Evolutionary conservation across 2,113 vertebrate species (phyloP).

Genomic region (Amphiprion percula): DNA sequence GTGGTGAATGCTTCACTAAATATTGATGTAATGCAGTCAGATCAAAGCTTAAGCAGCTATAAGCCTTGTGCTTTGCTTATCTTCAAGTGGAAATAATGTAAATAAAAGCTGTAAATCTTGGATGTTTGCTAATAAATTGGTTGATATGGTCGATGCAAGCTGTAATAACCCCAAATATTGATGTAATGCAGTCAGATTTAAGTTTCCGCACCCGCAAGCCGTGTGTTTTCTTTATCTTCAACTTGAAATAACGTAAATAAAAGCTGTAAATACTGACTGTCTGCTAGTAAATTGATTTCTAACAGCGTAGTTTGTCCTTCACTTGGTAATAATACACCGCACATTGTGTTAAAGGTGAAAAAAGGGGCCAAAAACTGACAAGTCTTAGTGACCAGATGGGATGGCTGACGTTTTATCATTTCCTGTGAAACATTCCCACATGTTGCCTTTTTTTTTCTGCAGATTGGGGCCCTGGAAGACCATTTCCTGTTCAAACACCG

Average conservation of each 20-base stretch:
- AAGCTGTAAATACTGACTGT: not conserved
- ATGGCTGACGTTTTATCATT: conserved; percentile 40
- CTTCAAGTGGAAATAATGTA: too few relatives aligned
- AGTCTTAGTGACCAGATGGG: not conserved
- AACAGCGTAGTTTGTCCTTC: not conserved
- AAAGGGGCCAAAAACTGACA: not conserved
- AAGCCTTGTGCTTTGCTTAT: too few relatives aligned
- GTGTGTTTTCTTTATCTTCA: conserved; percentile 4
- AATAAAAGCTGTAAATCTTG: too few relatives aligned
- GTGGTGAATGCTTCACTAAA: not conserved
- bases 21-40: too few relatives aligned
- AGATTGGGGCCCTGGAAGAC: conserved; percentile 97
- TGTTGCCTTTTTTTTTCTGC: conserved; percentile 24
- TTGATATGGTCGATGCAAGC: not conserved
- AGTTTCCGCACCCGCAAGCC: not conserved
- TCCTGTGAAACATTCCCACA: conserved; percentile 29
- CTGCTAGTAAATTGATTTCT: not conserved
- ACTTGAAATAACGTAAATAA: not conserved
- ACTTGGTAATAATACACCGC: too few relatives aligned
- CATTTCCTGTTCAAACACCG: conserved; percentile 94
- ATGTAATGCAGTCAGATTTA: not conserved
- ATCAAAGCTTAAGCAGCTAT: too few relatives aligned
- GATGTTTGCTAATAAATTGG: too few relatives aligned
- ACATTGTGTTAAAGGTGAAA: not conserved
- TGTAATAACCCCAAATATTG: not conserved